A percentile compares a stretch with the other conserved stretches of the same genome.
Conservation (phyloP, 2,888 invertebrate species). For the Fragum sueziense region DNA sequence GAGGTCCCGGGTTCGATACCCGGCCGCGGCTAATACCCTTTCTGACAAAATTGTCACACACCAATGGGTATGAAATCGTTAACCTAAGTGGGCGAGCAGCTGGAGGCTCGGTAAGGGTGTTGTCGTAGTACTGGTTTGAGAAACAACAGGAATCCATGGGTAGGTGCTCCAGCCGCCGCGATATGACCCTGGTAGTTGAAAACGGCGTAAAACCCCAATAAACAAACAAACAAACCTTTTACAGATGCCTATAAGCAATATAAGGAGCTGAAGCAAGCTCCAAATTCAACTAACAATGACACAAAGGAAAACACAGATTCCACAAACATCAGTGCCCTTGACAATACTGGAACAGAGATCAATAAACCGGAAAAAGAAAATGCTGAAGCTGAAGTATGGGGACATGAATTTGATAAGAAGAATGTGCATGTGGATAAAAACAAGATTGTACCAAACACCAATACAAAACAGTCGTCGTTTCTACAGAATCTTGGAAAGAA, state of each 20-base stretch:
- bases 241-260: conserved; percentile 56
- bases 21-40: too few relatives aligned
- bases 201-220: too few relatives aligned
- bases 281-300: neutral
- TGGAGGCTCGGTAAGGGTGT: too few relatives aligned
- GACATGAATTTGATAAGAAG: conserved; percentile 66
- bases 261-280: conserved; percentile 52
- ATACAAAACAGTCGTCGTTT: conserved; percentile 34
- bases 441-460: neutral
- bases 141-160: too few relatives aligned
- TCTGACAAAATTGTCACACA: too few relatives aligned
- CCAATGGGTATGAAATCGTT: too few relatives aligned
- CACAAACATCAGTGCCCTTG: neutral
- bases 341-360: neutral
- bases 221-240: neutral
- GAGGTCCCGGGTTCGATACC: too few relatives aligned
- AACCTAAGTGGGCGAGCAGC: too few relatives aligned
- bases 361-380: neutral
- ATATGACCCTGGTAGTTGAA: too few relatives aligned
- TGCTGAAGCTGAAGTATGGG: conserved; percentile 63
- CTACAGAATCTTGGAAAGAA: conserved; percentile 69
- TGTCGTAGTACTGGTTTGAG: too few relatives aligned
- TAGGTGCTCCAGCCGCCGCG: too few relatives aligned
- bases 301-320: neutral
- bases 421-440: neutral